Conservation (phyloP, 2,888 invertebrate genomes). For the Eilema sororculum region DNA sequence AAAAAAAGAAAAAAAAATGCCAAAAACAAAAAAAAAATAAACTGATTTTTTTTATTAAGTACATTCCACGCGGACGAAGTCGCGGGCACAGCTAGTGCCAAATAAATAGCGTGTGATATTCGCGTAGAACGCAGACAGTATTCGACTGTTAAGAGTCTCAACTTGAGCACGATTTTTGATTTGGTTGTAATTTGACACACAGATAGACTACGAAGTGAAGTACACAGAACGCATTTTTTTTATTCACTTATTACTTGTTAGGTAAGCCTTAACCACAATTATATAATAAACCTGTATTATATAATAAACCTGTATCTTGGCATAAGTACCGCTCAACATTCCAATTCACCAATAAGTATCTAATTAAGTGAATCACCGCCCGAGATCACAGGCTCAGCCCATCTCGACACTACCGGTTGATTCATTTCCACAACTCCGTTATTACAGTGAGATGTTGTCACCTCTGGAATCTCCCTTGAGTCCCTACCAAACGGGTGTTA, state of each 20-base stretch:
- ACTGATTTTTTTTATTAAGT: too few species aligned
- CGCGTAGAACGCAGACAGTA: too few species aligned
- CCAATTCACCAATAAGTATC: slow-evolving; percentile 2
- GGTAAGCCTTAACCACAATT: not conserved
- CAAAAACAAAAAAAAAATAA: too few species aligned
- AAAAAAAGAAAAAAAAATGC: too few species aligned
- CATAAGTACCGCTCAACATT: not conserved
- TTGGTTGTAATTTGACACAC: too few species aligned
- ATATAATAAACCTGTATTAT: too few species aligned
- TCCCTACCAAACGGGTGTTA: not conserved
- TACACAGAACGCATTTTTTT: not conserved
- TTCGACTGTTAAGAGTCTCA: not conserved
- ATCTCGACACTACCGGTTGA: not conserved
- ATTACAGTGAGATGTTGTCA: not conserved
- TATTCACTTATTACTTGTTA: not conserved
- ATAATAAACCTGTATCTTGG: not conserved
- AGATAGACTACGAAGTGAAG: too few species aligned
- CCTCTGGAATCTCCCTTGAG: not conserved
- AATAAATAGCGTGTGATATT: too few species aligned
- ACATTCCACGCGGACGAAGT: too few species aligned
- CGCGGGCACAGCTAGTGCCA: too few species aligned
- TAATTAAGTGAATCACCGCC: slow-evolving; percentile 12
- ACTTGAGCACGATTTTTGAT: too few species aligned
- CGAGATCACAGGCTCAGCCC: not conserved
- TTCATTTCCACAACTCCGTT: slow-evolving; percentile 3